These are phyloP conservation scores for Drymonia ruficornis DNA, from an alignment of 2,888 invertebrate genomes.

Conservation along the genomic window DNA sequence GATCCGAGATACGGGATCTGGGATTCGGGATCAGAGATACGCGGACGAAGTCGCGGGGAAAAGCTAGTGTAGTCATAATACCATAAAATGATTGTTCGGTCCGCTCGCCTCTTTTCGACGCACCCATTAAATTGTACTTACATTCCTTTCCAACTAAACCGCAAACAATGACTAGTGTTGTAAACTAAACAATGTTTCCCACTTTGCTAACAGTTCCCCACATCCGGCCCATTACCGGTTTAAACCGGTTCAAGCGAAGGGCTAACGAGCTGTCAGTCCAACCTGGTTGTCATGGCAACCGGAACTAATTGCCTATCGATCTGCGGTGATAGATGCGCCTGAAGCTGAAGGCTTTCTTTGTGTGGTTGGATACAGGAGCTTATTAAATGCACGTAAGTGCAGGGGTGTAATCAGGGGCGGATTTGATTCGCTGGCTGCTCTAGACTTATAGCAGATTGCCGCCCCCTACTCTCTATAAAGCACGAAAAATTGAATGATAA, in stretches of 20 bases:
- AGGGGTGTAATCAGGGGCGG: too few relatives aligned
- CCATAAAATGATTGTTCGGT: neutral
- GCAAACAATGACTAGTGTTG: neutral
- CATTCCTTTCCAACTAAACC: neutral
- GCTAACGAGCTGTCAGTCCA: slow-evolving; percentile 21
- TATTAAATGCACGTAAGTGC: too few relatives aligned
- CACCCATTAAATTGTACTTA: neutral
- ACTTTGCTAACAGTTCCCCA: neutral
- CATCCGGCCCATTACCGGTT: neutral
- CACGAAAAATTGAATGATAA: too few relatives aligned
- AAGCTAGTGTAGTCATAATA: too few relatives aligned
- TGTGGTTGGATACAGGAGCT: neutral
- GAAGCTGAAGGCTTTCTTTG: neutral
- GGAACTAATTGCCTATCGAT: slow-evolving; percentile 13
- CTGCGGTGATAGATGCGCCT: slow-evolving; percentile 11
- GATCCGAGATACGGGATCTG: too few relatives aligned
- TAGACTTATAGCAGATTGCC: too few relatives aligned
- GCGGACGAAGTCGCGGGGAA: too few relatives aligned
- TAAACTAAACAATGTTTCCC: neutral
- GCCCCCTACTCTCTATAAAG: too few relatives aligned
- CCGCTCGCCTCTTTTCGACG: neutral
- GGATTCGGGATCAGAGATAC: too few relatives aligned
- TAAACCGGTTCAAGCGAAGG: slow-evolving; percentile 3
- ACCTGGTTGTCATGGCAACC: slow-evolving; percentile 37
- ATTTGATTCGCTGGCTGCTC: too few relatives aligned